phyloP scores from a whole-genome alignment of 92 coral and sea anemone genomes.

The Zoanthus sociatus region DNA sequence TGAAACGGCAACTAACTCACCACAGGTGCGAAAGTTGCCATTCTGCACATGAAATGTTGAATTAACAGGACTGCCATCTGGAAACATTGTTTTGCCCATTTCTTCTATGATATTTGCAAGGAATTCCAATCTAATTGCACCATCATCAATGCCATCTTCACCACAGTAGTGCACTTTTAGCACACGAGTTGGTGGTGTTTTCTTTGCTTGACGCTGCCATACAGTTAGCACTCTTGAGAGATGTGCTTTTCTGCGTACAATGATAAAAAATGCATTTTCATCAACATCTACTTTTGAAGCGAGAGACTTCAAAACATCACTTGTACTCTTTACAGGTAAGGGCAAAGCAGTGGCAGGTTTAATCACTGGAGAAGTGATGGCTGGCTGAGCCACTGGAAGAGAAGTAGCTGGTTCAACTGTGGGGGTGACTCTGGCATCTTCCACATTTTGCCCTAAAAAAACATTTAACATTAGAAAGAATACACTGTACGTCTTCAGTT shows the following conservation, averaged over 20 bases:
- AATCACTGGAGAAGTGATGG: neutral
- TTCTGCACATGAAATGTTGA: slow-evolving; percentile 58
- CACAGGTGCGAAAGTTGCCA: slow-evolving; percentile 58
- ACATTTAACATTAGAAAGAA: neutral
- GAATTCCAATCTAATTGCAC: slow-evolving; percentile 57
- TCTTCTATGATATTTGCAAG: slow-evolving; percentile 48
- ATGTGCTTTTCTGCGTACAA: slow-evolving; percentile 52
- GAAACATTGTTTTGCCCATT: slow-evolving; percentile 53
- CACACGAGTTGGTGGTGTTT: slow-evolving; percentile 42
- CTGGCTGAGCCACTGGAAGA: slow-evolving; percentile 17
- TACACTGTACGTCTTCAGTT: neutral
- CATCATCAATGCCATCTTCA: slow-evolving; percentile 52
- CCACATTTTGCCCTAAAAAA: slow-evolving; percentile 11
- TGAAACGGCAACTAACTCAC: slow-evolving; percentile 59
- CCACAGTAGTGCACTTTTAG: slow-evolving; percentile 45
- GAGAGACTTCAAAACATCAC: slow-evolving; percentile 38
- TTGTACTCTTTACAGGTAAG: slow-evolving; percentile 21
- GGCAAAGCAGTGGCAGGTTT: slow-evolving; percentile 6
- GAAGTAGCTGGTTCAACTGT: slow-evolving; percentile 26
- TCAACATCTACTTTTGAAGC: slow-evolving; percentile 55
- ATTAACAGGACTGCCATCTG: slow-evolving; percentile 48
- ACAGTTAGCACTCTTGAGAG: slow-evolving; percentile 42
- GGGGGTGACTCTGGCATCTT: slow-evolving; percentile 17
- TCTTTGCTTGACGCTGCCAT: slow-evolving; percentile 56
- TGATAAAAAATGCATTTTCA: slow-evolving; percentile 27